A percentile compares a stretch with the other conserved stretches of the same genome.
phyloP scores from a whole-genome alignment of 2,888 invertebrate species.

The Melinaea menophilus region DNA sequence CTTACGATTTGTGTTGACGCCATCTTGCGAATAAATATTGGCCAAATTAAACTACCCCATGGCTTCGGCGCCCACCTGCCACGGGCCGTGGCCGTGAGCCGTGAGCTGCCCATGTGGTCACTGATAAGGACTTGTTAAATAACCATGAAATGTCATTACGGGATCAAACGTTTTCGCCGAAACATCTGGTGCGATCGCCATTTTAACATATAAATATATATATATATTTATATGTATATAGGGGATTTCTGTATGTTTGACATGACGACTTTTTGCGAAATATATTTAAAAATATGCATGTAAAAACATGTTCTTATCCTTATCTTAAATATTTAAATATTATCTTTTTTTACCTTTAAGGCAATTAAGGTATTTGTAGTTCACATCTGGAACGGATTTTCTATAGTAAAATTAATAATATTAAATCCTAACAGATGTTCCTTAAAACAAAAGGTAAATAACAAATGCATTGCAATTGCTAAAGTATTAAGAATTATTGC shows the following conservation, averaged over 20 bases:
- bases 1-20: conserved; percentile 62
- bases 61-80: conserved; percentile 61
- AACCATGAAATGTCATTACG: conserved; percentile 62
- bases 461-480: neutral
- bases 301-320: neutral
- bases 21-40: conserved; percentile 74
- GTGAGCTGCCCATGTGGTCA: conserved; percentile 51
- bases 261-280: neutral
- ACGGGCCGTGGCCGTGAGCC: conserved; percentile 33
- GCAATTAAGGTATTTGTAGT: neutral
- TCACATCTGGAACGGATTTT: conserved; percentile 33
- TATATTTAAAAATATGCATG: neutral
- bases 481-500: conserved; percentile 4
- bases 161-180: conserved; percentile 43
- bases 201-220: conserved; percentile 7
- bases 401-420: conserved; percentile 11
- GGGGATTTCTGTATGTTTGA: neutral
- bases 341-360: neutral
- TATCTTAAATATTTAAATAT: neutral
- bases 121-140: conserved; percentile 44
- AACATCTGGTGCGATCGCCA: conserved; percentile 32
- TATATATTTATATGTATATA: no score
- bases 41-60: conserved; percentile 67
- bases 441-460: conserved; percentile 9
- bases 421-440: conserved; percentile 23